Evolutionary conservation across 2,888 invertebrate species (phyloP).

Genomic region (Parnassius apollo): DNA sequence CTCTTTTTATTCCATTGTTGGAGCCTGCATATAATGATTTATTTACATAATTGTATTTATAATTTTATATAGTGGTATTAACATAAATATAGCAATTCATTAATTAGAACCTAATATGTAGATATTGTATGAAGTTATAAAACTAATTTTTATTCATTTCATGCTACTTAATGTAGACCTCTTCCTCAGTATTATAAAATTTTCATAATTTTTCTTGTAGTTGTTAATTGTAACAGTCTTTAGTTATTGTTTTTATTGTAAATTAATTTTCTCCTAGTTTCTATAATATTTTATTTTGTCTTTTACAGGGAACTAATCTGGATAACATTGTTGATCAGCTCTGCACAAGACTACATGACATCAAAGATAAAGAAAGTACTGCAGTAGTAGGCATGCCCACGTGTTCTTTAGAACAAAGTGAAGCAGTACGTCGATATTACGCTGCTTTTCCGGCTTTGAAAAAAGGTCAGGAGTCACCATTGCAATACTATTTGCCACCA

Average conservation of each 20-base stretch:
- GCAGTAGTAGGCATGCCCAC: conserved; percentile 77
- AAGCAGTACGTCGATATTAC: conserved; percentile 88
- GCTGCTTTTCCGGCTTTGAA: conserved; percentile 88
- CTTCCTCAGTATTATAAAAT: neutral
- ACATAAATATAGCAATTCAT: conserved; percentile 11
- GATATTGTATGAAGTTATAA: neutral
- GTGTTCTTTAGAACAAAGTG: conserved; percentile 78
- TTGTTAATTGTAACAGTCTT: conserved; percentile 3
- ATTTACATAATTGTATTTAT: conserved; percentile 39
- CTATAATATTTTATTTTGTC: conserved; percentile 9
- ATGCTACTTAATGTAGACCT: neutral
- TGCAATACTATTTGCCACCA: conserved; percentile 70
- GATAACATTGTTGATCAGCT: conserved; percentile 92
- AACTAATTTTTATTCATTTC: neutral
- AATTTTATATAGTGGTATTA: conserved; percentile 32
- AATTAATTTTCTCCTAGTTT: neutral
- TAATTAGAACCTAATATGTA: conserved; percentile 5
- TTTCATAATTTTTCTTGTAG: neutral
- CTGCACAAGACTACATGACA: conserved; percentile 88
- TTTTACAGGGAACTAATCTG: conserved; percentile 87
- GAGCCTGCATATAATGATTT: conserved; percentile 42
- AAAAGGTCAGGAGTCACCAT: conserved; percentile 70
- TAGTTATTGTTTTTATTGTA: conserved; percentile 4
- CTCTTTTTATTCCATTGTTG: conserved; percentile 65
- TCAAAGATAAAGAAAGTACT: conserved; percentile 72